These are phyloP conservation scores for Bettongia penicillata DNA, from an alignment of 2,113 vertebrate species.

Conservation along the genomic window DNA sequence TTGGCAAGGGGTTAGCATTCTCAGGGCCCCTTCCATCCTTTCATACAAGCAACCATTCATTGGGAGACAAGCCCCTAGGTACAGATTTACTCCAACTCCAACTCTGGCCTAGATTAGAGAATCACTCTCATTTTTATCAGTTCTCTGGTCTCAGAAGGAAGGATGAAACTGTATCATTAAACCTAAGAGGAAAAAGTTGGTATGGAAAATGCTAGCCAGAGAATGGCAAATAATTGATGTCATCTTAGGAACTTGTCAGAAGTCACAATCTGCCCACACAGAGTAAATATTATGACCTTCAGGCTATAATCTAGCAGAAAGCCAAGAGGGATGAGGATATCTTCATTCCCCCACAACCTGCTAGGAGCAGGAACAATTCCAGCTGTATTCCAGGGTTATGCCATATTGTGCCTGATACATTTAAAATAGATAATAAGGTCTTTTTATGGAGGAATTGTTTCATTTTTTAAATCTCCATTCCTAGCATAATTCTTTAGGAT, in stretches of 20 bases:
- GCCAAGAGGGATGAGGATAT: background rate
- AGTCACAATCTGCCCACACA: background rate
- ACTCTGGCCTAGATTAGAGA: background rate
- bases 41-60: background rate
- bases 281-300: background rate
- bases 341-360: background rate
- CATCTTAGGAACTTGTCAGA: background rate
- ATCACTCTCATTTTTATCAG: background rate
- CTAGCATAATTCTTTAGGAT: background rate
- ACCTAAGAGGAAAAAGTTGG: background rate
- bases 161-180: background rate
- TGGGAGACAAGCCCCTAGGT: background rate
- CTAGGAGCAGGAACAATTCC: background rate
- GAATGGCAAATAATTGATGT: background rate
- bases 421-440: background rate
- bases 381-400: background rate
- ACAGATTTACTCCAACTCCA: background rate
- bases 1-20: background rate
- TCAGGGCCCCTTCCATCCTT: background rate
- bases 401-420: background rate
- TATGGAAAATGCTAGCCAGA: background rate
- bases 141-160: background rate
- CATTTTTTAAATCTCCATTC: background rate
- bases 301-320: background rate
- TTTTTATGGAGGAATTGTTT: background rate